A percentile compares a stretch with the other conserved stretches of the same genome.
phyloP scores from a whole-genome alignment of 2,888 invertebrate species.

The Rugalucina vietnamica region DNA sequence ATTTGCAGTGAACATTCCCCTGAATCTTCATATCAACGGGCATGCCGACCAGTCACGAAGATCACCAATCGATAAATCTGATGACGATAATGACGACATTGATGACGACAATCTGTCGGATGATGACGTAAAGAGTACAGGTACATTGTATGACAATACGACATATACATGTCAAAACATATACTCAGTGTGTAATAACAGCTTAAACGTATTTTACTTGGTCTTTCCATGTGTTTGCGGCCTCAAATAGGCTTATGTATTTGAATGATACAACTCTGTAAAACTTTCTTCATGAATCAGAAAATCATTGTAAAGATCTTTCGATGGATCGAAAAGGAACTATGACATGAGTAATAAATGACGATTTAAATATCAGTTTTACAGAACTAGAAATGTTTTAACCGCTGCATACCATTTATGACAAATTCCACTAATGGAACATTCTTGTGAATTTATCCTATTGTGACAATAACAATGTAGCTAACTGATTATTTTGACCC shows the following conservation, averaged over 20 bases:
- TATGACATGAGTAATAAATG: neutral
- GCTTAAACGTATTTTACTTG: no score
- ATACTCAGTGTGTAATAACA: no score
- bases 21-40: constrained; percentile 79
- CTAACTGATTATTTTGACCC: neutral
- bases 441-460: constrained; percentile 10
- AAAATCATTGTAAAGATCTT: no score
- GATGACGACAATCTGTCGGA: constrained; percentile 77
- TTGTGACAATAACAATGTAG: neutral
- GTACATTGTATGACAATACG: no score
- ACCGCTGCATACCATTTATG: neutral
- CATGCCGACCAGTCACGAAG: constrained; percentile 71
- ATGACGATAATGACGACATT: constrained; percentile 67
- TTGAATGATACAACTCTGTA: no score
- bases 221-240: no score
- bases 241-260: no score
- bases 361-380: neutral
- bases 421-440: neutral
- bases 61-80: constrained; percentile 47
- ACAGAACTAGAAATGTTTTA: neutral
- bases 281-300: no score
- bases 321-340: no score
- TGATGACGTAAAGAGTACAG: constrained; percentile 83
- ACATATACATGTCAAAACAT: no score
- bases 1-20: constrained; percentile 74